Evolutionary conservation across 2,888 invertebrate species (phyloP).

Genomic region (Osmoderma eremita): DNA sequence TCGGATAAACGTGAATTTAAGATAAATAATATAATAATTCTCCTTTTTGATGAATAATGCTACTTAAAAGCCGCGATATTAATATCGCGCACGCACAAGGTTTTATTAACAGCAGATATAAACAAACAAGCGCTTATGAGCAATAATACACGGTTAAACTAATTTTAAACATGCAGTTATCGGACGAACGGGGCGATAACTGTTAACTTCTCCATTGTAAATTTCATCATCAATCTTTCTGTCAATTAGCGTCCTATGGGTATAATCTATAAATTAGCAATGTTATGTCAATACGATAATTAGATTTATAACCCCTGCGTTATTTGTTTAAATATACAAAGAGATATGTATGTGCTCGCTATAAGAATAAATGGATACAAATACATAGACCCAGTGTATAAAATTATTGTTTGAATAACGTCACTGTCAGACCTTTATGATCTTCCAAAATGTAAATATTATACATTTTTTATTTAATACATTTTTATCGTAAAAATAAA

Average conservation of each 20-base stretch:
- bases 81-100: too few species aligned
- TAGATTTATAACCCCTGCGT: constrained; percentile 5
- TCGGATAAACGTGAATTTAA: background rate
- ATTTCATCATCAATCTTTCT: constrained; percentile 22
- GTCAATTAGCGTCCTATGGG: constrained; percentile 24
- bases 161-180: constrained; percentile 33
- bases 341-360: background rate
- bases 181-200: constrained; percentile 20
- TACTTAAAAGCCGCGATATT: too few species aligned
- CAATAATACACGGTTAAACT: constrained; percentile 25
- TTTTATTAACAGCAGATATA: background rate
- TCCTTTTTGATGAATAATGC: background rate
- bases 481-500: too few species aligned
- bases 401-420: too few species aligned
- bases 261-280: constrained; percentile 14
- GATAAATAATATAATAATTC: constrained; percentile 10
- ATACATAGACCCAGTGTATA: background rate
- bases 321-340: background rate
- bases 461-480: too few species aligned
- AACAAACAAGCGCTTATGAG: constrained; percentile 31
- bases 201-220: constrained; percentile 16
- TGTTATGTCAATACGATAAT: constrained; percentile 12
- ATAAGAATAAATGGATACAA: background rate
- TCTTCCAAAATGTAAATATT: too few species aligned
- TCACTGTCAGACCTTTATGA: too few species aligned